Evolutionary conservation across 2,797 vertebrate species (phyloP).

Genomic region (Oryzias dopingdopingensis): DNA sequence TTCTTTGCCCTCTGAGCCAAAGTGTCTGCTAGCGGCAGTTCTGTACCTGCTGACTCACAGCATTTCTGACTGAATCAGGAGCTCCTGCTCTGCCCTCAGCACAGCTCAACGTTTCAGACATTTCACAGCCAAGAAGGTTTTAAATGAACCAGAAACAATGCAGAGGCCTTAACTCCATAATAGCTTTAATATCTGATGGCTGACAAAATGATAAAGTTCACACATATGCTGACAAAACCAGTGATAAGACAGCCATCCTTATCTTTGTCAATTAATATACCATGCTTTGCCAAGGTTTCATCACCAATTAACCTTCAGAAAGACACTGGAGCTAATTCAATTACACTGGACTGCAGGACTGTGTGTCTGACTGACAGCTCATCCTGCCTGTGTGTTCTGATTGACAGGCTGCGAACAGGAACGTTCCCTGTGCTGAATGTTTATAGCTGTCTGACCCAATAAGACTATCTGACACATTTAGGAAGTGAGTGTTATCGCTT

Average conservation of each 20-base stretch:
- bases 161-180: slow-evolving; percentile 6
- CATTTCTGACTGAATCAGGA: slow-evolving; percentile 35
- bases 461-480: slow-evolving; percentile 41
- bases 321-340: slow-evolving; percentile 63
- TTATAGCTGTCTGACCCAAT: slow-evolving; percentile 42
- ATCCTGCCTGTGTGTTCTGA: slow-evolving; percentile 41
- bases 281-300: slow-evolving; percentile 39
- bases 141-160: slow-evolving; percentile 13
- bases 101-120: slow-evolving; percentile 21
- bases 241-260: slow-evolving; percentile 42
- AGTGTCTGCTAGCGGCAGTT: slow-evolving; percentile 59
- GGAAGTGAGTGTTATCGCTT: slow-evolving; percentile 43
- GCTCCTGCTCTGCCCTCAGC: slow-evolving; percentile 17
- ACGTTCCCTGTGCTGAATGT: slow-evolving; percentile 28
- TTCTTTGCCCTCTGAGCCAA: slow-evolving; percentile 57
- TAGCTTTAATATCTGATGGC: slow-evolving; percentile 24
- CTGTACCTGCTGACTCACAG: slow-evolving; percentile 73
- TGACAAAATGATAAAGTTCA: slow-evolving; percentile 39
- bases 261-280: slow-evolving; percentile 54
- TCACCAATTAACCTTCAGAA: slow-evolving; percentile 69
- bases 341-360: slow-evolving; percentile 34
- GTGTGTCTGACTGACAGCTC: slow-evolving; percentile 57
- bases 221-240: slow-evolving; percentile 34
- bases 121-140: slow-evolving; percentile 20
- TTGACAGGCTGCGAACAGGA: slow-evolving; percentile 51